Conservation (phyloP, 2,797 vertebrate genomes). For the Myripristis murdjan region DNA sequence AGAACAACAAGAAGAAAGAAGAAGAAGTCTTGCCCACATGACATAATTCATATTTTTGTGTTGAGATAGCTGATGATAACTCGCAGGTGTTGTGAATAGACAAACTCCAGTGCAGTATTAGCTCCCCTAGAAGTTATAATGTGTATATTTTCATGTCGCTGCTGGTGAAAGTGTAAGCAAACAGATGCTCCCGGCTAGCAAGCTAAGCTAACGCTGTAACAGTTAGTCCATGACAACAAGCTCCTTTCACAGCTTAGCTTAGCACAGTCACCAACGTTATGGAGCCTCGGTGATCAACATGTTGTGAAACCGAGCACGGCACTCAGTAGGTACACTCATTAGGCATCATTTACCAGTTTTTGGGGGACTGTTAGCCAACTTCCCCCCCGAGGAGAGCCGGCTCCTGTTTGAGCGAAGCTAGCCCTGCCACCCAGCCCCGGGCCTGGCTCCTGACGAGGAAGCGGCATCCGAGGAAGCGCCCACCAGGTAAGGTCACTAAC, state of each 20-base stretch:
- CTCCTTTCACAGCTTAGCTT: slow-evolving; percentile 29
- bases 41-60: not conserved
- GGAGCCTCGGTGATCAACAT: slow-evolving; percentile 5
- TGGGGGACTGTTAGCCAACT: not conserved
- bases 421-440: not conserved
- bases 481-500: slow-evolving; percentile 43
- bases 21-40: no score
- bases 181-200: slow-evolving; percentile 27
- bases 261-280: not conserved
- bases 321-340: not conserved
- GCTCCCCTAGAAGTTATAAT: not conserved
- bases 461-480: not conserved
- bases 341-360: no score
- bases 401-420: no score
- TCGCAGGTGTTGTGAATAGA: not conserved
- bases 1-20: no score
- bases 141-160: not conserved
- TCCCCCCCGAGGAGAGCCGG: not conserved
- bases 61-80: not conserved
- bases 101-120: rapidly evolving
- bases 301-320: not conserved
- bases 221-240: slow-evolving; percentile 39
- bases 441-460: not conserved
- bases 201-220: slow-evolving; percentile 53
- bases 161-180: slow-evolving; percentile 24